phyloP scores from a whole-genome alignment of 2,797 vertebrate genomes.

The Pantherophis alleghaniensis region DNA sequence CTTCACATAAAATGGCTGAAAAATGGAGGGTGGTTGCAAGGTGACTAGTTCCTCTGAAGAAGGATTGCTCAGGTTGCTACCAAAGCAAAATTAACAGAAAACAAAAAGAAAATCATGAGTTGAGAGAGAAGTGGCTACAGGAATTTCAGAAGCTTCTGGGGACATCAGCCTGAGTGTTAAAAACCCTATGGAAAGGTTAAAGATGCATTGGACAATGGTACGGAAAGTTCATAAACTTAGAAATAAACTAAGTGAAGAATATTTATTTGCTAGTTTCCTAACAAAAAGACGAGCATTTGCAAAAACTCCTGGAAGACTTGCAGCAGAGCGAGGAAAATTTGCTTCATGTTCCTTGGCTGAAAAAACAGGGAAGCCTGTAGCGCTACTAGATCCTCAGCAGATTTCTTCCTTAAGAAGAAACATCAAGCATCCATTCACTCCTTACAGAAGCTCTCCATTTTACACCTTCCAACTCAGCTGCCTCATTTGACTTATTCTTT shows the following conservation, averaged over 20 bases:
- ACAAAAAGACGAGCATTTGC: background rate
- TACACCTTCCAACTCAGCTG: background rate
- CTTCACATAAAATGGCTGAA: too few relatives aligned
- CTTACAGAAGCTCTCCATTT: background rate
- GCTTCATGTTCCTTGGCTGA: fast-evolving
- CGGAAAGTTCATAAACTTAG: background rate
- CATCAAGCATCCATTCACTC: background rate
- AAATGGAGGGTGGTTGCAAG: too few relatives aligned
- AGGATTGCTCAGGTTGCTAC: too few relatives aligned
- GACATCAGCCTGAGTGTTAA: too few relatives aligned
- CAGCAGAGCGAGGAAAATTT: fast-evolving
- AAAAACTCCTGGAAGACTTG: fast-evolving
- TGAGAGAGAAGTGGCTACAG: too few relatives aligned
- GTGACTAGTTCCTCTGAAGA: too few relatives aligned
- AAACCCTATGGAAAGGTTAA: background rate
- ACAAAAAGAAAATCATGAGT: too few relatives aligned
- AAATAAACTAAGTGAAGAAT: background rate
- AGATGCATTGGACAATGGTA: too few relatives aligned
- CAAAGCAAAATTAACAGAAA: too few relatives aligned
- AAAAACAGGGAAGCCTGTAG: background rate
- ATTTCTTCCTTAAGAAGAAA: background rate
- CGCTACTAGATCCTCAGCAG: background rate
- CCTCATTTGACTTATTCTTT: background rate
- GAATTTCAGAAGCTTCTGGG: too few relatives aligned
- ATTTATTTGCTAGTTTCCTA: background rate